Conservation (phyloP, 2,888 invertebrate genomes). For the Chalcis sispes region DNA sequence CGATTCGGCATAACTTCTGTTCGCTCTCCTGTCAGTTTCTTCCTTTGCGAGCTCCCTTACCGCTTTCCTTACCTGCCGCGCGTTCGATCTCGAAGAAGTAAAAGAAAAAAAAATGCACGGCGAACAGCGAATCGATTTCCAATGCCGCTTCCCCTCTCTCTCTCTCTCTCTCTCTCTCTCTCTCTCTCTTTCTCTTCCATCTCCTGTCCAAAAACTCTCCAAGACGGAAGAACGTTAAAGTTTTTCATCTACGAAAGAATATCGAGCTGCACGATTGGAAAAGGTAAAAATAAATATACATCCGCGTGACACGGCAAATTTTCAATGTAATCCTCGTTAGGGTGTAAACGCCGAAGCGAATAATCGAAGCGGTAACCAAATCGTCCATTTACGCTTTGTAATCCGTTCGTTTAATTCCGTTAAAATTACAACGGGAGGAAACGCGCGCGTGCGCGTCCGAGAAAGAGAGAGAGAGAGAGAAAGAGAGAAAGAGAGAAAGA, state of each 20-base stretch:
- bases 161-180: no score
- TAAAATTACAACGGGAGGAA: conserved; percentile 18
- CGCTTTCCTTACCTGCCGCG: conserved; percentile 5
- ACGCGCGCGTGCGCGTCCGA: background rate
- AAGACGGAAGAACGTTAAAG: background rate
- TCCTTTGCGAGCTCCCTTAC: no score
- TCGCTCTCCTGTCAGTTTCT: background rate
- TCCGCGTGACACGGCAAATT: no score
- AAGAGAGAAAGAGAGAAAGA: background rate
- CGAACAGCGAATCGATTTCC: conserved; percentile 28
- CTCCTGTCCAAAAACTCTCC: background rate
- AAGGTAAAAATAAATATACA: no score
- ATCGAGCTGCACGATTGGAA: no score
- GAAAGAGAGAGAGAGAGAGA: background rate
- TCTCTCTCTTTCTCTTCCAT: background rate
- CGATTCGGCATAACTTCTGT: background rate
- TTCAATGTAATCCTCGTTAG: no score
- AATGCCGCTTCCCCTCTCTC: conserved; percentile 1
- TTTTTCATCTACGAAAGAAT: no score
- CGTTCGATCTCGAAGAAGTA: conserved; percentile 14
- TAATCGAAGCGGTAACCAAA: background rate
- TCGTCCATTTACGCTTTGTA: no score
- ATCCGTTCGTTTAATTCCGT: background rate
- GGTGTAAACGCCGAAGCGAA: background rate
- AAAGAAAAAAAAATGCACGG: background rate